Base-by-base conservation (phyloP, 1,140 invertebrate genomes). In the Eciton burchellii region DNA sequence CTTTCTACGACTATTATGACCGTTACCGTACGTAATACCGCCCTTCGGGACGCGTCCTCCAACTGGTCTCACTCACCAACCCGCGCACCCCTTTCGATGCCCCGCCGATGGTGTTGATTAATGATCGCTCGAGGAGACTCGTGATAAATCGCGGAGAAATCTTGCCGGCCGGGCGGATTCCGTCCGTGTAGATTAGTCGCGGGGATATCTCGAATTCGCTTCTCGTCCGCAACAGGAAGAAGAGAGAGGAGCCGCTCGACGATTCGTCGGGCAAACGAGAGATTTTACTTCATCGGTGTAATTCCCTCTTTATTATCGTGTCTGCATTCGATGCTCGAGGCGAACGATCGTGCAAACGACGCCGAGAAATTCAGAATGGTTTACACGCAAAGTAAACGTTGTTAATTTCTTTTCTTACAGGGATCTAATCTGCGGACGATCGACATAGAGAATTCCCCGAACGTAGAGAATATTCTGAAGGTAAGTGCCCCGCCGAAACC, bases 381-480 rank as follows among this genome's bases (percentile, higher is more conserved):
- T 62, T 29, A 60, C 8, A 62, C 24, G 1, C 19, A 45, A 62
- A 11, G 26, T 41, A 81, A 26, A 19, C 43, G 2, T 72, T 0
- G 14, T 60, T 16, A 21, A 35, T 52, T 83, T 54, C 0, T 81
- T 76, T 63, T 70, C 82, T 89, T 91, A 16, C 89, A 93, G 92
- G 91, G 89, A 12, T 68, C 89, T 35, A 92, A 59, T 63, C 83
- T 88, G 45, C 86, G 89, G 56, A 60, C 85, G 45, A 63, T 84
- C 29, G 91, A 92, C n/a, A n/a, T n/a, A n/a, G n/a, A n/a, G n/a
- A 91, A 85, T 35, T 76, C 89, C 0, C 77, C 88, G 2, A 90
- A 93, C n/a, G 79, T 93, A 57, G 92, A 93, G n/a, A 90, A 89
- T 54, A 92, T 92, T 81, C 47, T 92, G 45, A 93, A 93, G 90